Percentiles rank a stretch among this genome's conserved stretches.
Evolutionary conservation across 2,888 invertebrate species (phyloP).

Genomic region (Protodeltote pygarga): DNA sequence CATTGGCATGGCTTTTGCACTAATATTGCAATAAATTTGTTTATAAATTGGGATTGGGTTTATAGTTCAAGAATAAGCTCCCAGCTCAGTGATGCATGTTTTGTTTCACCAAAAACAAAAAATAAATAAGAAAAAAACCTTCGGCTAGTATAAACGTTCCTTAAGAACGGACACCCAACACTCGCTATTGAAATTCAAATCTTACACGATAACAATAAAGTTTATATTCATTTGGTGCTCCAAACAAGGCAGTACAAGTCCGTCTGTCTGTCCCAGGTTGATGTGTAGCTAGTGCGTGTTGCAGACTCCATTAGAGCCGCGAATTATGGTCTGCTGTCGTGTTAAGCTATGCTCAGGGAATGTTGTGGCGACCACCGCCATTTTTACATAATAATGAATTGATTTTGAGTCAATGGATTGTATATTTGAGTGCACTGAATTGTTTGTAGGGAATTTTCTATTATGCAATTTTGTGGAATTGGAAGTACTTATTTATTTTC

Average conservation of each 20-base stretch:
- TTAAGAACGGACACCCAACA: slow-evolving; percentile 41
- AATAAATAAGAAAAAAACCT: background rate
- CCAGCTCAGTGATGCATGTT: too few species aligned
- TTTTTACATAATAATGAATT: slow-evolving; percentile 62
- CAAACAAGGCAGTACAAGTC: slow-evolving; percentile 49
- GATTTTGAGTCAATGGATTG: slow-evolving; percentile 33
- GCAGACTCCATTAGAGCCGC: slow-evolving; percentile 76
- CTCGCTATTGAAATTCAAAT: slow-evolving; percentile 24
- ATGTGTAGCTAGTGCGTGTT: slow-evolving; percentile 79
- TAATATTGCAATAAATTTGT: too few species aligned
- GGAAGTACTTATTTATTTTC: slow-evolving; percentile 4
- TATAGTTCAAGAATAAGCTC: too few species aligned
- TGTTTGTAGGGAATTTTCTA: slow-evolving; percentile 11
- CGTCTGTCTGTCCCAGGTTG: slow-evolving; percentile 69
- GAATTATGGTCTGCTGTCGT: slow-evolving; percentile 76
- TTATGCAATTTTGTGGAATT: background rate
- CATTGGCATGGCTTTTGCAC: too few species aligned
- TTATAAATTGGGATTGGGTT: too few species aligned
- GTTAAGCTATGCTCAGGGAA: slow-evolving; percentile 62
- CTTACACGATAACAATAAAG: slow-evolving; percentile 48
- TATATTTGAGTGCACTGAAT: slow-evolving; percentile 11
- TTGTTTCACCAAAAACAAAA: background rate
- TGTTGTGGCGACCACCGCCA: slow-evolving; percentile 70
- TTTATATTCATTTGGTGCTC: slow-evolving; percentile 49
- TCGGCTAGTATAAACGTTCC: slow-evolving; percentile 43